Base-by-base conservation (phyloP, 2,888 invertebrate species). In the Drosophila rubida region DNA sequence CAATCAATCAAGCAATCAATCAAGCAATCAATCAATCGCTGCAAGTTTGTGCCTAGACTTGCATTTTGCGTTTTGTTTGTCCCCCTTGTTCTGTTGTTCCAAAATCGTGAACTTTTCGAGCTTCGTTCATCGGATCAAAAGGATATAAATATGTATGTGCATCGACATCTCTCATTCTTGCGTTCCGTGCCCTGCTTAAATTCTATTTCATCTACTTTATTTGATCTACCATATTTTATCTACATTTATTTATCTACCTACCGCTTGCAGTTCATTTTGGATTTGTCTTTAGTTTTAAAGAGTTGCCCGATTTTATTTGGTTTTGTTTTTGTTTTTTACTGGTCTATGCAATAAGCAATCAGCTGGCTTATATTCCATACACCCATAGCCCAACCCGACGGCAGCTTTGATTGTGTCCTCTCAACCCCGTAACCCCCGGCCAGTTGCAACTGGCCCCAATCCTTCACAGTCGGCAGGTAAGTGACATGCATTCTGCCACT, bases 401-500 rank as follows among this genome's bases (percentile, higher is more conserved):
- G n/a, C 3, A 32, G 9, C 8, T 30, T 7, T 5, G 7, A 35
- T 2, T 6, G 35, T 46, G n/a, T 14, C 8, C 32, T 7, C 35
- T n/a, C 19, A 19, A 8, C 35, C 16, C 19, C 25, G 44, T 19
- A n/a, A 35, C 37, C 23, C 25, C 19, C 19, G 39, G 35, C 27
- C 25, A 53, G 35, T 16, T 48, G 7, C 11, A 44, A 11, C 27
- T 58, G 62, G 41, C 67, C 72, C 55, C 13, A 57, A 72, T 72
- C 68, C 50, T 50, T 59, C 45, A 46, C 14, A 32, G 45, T 59
- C 49, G 60, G 42, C 69, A 67, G 84, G 78, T 79, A 80, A 83
- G 78, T 80, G 84, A 67, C 69, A 80, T 77, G 78, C 73, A 67
- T 49, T 61, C 55, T 61, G 41, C 39, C 68, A 60, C 65, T 49